Evolutionary conservation across 37 sponge, comb jelly and placozoan species (phyloP).

Genomic region (Crambe crambe): DNA sequence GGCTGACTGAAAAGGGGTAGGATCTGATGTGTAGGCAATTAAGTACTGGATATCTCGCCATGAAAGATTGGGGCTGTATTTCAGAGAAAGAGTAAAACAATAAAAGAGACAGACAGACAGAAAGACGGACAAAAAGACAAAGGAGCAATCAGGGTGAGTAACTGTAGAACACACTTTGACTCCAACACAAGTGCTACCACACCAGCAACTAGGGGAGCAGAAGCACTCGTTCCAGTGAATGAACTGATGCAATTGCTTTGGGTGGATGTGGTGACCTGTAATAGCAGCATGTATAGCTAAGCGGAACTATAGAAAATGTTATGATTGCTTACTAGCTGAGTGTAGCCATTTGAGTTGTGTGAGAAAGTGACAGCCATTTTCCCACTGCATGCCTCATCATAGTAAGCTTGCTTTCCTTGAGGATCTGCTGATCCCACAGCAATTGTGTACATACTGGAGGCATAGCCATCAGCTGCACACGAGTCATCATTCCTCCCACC

Average conservation of each 20-base stretch:
- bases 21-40: slow-evolving; percentile 70
- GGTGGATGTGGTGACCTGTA: slow-evolving; percentile 3
- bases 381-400: slow-evolving; percentile 87
- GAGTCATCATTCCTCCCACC: slow-evolving; percentile 84
- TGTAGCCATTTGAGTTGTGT: slow-evolving; percentile 14
- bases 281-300: neutral
- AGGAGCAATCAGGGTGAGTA: no score
- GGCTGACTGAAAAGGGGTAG: slow-evolving; percentile 7
- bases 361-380: slow-evolving; percentile 92
- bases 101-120: no score
- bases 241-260: slow-evolving; percentile 32
- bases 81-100: neutral
- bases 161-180: slow-evolving; percentile 60
- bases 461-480: slow-evolving; percentile 97
- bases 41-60: slow-evolving; percentile 98
- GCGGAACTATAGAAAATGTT: neutral
- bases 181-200: slow-evolving; percentile 78
- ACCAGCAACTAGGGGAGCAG: slow-evolving; percentile 69
- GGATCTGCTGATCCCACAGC: slow-evolving; percentile 81
- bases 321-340: neutral
- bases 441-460: slow-evolving; percentile 86
- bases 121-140: no score
- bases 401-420: slow-evolving; percentile 76
- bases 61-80: slow-evolving; percentile 74
- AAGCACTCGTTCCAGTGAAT: slow-evolving; percentile 73